Evolutionary conservation across 2,797 vertebrate genomes (phyloP).

Genomic region (Neoniphon sammara): DNA sequence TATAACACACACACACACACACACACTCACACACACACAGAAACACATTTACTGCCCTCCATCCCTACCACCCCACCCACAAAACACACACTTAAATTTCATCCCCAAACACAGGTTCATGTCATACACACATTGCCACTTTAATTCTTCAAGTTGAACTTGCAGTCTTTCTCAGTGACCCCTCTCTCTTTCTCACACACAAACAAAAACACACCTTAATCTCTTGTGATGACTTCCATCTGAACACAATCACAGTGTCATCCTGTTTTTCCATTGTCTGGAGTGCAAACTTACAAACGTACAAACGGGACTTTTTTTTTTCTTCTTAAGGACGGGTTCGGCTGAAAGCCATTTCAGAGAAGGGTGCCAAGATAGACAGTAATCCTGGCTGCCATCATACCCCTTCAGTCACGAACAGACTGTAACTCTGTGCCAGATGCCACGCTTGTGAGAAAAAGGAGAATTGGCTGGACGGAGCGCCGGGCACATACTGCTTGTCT

Average conservation of each 20-base stretch:
- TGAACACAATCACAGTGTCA: conserved; percentile 45
- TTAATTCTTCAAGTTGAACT: too few relatives aligned
- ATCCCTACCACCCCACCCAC: neutral
- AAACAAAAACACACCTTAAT: conserved; percentile 24
- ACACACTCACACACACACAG: neutral
- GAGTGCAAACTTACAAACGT: too few relatives aligned
- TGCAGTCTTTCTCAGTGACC: too few relatives aligned
- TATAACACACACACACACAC: neutral
- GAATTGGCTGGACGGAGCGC: conserved; percentile 13
- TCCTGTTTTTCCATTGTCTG: conserved; percentile 38
- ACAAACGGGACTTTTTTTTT: conserved; percentile 33
- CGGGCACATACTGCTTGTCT: conserved; percentile 38
- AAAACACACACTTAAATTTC: neutral
- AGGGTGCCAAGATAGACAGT: conserved; percentile 35
- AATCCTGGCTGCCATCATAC: conserved; percentile 30
- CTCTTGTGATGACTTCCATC: conserved; percentile 55
- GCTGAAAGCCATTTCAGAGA: conserved; percentile 27
- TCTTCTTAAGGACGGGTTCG: neutral
- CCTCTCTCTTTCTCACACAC: neutral
- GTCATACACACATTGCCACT: neutral
- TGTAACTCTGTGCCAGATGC: conserved; percentile 36
- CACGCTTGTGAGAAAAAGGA: conserved; percentile 18
- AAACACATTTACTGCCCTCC: neutral
- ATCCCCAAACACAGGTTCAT: neutral
- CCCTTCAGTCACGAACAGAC: conserved; percentile 33